These are phyloP conservation scores for Pomatorhinus ruficollis DNA, from an alignment of 2,113 vertebrate species.

Conservation along the genomic window DNA sequence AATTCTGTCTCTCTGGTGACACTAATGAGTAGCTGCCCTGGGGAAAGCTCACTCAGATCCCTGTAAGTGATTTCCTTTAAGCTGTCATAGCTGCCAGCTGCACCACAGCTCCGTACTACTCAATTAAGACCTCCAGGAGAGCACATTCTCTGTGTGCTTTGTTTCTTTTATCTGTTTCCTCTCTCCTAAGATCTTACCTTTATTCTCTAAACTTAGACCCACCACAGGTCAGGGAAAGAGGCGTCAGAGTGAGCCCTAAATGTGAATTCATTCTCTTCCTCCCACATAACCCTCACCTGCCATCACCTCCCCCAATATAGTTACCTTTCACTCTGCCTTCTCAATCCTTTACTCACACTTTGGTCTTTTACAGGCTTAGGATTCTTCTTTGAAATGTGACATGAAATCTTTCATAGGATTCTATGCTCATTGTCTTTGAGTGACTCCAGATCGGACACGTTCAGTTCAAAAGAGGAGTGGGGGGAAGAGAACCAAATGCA, in stretches of 20 bases:
- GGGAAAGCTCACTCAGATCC: background rate
- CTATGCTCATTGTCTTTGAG: background rate
- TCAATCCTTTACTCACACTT: slow-evolving; percentile 36
- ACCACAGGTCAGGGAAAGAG: background rate
- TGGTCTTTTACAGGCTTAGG: background rate
- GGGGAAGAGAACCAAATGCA: background rate
- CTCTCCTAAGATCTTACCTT: slow-evolving; percentile 9
- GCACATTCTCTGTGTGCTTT: background rate
- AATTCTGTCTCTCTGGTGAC: slow-evolving; percentile 37
- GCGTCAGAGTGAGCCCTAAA: background rate
- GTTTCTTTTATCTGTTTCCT: background rate
- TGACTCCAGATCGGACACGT: background rate
- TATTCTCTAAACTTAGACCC: slow-evolving; percentile 37
- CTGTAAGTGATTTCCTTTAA: background rate
- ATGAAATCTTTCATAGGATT: background rate
- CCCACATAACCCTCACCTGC: slow-evolving; percentile 53
- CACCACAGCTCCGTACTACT: background rate
- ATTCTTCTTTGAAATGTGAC: slow-evolving; percentile 11
- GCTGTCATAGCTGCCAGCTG: background rate
- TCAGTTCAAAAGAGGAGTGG: background rate
- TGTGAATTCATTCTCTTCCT: slow-evolving; percentile 12
- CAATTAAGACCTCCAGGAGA: background rate
- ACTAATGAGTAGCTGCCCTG: slow-evolving; percentile 45
- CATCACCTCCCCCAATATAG: slow-evolving; percentile 45
- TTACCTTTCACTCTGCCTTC: slow-evolving; percentile 33